These are phyloP conservation scores for Arctia plantaginis DNA, from an alignment of 2,888 invertebrate species.

Conservation along the genomic window DNA sequence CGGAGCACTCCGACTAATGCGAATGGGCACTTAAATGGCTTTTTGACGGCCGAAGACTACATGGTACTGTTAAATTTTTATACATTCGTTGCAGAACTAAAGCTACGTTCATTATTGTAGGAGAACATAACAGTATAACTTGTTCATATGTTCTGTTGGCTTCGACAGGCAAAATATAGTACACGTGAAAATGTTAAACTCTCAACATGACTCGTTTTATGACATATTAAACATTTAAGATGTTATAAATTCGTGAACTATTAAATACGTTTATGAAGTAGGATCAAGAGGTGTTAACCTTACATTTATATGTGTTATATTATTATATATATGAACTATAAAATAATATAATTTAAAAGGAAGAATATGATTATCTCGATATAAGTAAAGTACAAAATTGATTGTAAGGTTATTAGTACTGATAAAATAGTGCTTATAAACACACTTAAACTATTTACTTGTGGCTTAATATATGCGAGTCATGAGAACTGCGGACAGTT, in stretches of 20 bases:
- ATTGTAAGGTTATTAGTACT: too few relatives aligned
- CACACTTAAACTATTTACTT: too few relatives aligned
- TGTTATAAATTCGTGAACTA: constrained; percentile 7
- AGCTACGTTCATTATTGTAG: not conserved
- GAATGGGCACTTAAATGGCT: not conserved
- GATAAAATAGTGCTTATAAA: too few relatives aligned
- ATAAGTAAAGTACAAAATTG: too few relatives aligned
- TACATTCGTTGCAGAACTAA: not conserved
- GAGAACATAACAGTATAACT: not conserved
- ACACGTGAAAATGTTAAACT: constrained; percentile 17
- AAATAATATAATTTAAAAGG: not conserved
- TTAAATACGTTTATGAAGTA: constrained; percentile 11
- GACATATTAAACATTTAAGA: constrained; percentile 11
- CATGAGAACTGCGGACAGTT: too few relatives aligned
- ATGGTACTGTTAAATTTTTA: too few relatives aligned
- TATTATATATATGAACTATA: not conserved
- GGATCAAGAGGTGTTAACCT: constrained; percentile 3
- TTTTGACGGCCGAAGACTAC: too few relatives aligned
- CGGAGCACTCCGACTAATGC: too few relatives aligned
- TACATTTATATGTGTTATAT: not conserved
- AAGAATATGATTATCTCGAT: too few relatives aligned
- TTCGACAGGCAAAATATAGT: not conserved
- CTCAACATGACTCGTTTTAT: constrained; percentile 16
- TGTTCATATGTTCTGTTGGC: not conserved
- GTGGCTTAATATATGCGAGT: too few relatives aligned